Percentiles rank a stretch among this genome's conserved stretches.
These are phyloP conservation scores for Ophiodon elongatus DNA, from an alignment of 2,113 vertebrate species.

Conservation along the genomic window DNA sequence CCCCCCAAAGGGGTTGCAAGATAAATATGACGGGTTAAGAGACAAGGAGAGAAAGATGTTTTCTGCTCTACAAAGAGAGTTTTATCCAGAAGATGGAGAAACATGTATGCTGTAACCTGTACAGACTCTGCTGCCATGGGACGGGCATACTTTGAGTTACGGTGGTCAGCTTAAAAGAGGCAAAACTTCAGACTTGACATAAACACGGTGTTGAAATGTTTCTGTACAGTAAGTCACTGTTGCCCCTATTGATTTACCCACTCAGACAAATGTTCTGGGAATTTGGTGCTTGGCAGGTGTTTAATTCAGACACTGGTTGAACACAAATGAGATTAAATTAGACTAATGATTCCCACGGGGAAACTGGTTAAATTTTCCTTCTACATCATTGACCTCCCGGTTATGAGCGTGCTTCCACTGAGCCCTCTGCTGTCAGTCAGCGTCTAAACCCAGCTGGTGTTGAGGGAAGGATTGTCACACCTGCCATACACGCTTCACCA, in stretches of 20 bases:
- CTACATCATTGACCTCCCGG: slow-evolving; percentile 47
- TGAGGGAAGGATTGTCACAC: slow-evolving; percentile 25
- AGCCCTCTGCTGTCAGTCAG: slow-evolving; percentile 26
- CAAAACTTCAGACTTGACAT: background rate
- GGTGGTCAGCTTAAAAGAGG: background rate
- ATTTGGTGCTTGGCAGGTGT: slow-evolving; percentile 59
- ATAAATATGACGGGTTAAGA: too few species aligned
- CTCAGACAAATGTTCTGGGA: slow-evolving; percentile 21
- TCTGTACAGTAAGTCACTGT: slow-evolving; percentile 13
- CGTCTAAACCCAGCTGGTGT: slow-evolving; percentile 32
- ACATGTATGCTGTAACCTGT: background rate
- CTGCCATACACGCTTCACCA: background rate
- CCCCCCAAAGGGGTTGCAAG: background rate
- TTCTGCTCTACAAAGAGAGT: background rate
- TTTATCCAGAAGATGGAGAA: background rate
- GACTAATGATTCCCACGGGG: slow-evolving; percentile 54
- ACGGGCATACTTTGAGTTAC: background rate
- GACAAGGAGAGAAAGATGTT: background rate
- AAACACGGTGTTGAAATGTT: background rate
- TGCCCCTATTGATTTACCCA: slow-evolving; percentile 41
- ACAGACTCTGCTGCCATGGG: background rate
- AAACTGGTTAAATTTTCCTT: slow-evolving; percentile 38
- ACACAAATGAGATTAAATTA: slow-evolving; percentile 61
- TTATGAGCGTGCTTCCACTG: slow-evolving; percentile 21
- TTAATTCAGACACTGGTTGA: slow-evolving; percentile 46